Evolutionary conservation across 2,113 vertebrate genomes (phyloP).

Genomic region (Seriola aureovittata): DNA sequence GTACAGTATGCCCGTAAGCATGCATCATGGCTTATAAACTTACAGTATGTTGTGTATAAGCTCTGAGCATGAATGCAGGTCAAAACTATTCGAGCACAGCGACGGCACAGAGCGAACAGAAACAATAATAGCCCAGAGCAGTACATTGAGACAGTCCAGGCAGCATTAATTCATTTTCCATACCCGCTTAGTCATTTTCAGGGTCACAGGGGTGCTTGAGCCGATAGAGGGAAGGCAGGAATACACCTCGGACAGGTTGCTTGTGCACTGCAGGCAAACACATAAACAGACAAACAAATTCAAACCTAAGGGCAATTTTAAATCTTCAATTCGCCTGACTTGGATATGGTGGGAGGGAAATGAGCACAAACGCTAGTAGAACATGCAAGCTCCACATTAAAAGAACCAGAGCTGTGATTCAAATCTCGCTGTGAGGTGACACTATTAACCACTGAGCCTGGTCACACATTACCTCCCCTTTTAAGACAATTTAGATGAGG

Average conservation of each 20-base stretch:
- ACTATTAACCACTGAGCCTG: conserved; percentile 15
- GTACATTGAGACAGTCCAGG: conserved; percentile 29
- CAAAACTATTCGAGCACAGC: conserved; percentile 28
- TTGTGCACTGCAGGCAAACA: conserved; percentile 34
- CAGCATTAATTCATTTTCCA: conserved; percentile 59
- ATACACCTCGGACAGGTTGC: conserved; percentile 51
- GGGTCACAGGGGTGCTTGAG: conserved; percentile 58
- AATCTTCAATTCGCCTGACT: conserved; percentile 21
- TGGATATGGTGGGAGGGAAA: neutral
- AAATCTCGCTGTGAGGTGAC: conserved; percentile 39
- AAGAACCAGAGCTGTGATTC: conserved; percentile 26
- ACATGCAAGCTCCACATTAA: conserved; percentile 31
- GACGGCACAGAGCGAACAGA: conserved; percentile 21
- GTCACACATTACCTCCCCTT: conserved; percentile 21
- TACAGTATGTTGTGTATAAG: conserved; percentile 15
- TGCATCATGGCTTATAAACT: conserved; percentile 13
- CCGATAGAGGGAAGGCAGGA: conserved; percentile 16
- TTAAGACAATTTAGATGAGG: conserved; percentile 35
- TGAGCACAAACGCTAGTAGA: conserved; percentile 1
- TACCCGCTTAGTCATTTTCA: conserved; percentile 46
- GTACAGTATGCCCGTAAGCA: conserved; percentile 14
- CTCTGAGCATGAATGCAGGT: conserved; percentile 30
- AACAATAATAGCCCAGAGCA: conserved; percentile 61
- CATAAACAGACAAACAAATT: conserved; percentile 61
- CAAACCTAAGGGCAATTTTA: conserved; percentile 37